Conservation (phyloP, 2,113 vertebrate genomes). For the Rhinolophus sinicus region DNA sequence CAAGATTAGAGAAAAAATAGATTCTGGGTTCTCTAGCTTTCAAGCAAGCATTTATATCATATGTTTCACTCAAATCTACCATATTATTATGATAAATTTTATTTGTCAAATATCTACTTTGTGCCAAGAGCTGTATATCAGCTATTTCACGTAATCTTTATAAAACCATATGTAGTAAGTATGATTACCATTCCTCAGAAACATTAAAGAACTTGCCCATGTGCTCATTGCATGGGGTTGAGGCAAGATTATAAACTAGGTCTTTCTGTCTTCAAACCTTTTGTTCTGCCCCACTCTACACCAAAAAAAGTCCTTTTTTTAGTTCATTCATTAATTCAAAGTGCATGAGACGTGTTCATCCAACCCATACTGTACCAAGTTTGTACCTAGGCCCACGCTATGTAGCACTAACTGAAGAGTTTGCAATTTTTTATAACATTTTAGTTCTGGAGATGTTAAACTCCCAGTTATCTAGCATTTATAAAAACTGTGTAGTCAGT, state of each 20-base stretch:
- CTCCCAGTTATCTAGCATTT: background rate
- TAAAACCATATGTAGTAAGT: constrained; percentile 18
- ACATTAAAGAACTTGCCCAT: background rate
- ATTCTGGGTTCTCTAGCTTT: background rate
- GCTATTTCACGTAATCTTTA: constrained; percentile 20
- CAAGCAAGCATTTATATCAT: background rate
- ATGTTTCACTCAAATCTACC: constrained; percentile 30
- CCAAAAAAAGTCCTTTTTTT: background rate
- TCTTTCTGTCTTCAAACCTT: background rate
- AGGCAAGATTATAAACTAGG: background rate
- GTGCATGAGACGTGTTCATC: background rate
- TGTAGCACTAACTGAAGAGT: background rate
- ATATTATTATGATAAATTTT: constrained; percentile 5
- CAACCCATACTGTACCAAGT: background rate
- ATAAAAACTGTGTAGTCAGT: background rate
- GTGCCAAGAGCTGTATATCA: constrained; percentile 28
- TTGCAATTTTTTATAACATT: background rate
- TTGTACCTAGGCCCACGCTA: background rate
- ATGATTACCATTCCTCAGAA: background rate
- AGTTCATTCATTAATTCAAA: constrained; percentile 1
- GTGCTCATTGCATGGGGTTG: background rate
- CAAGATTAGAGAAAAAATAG: constrained; percentile 42
- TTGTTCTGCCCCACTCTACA: background rate
- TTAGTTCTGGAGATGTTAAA: background rate
- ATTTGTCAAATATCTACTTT: constrained; percentile 8